Base-by-base conservation (phyloP, 2,888 invertebrate genomes). In the Chrysolina americana region DNA sequence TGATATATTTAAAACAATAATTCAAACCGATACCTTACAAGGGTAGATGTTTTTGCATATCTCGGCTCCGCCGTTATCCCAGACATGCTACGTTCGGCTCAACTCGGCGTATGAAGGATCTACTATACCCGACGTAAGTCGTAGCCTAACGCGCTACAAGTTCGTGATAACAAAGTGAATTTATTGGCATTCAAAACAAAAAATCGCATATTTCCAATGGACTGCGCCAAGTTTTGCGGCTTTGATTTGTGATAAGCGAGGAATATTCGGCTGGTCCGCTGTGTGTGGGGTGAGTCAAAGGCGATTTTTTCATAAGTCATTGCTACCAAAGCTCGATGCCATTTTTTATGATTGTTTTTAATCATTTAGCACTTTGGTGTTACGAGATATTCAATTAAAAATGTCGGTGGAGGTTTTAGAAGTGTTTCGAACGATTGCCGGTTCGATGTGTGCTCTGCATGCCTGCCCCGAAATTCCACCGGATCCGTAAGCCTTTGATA, bases 1-100 rank as follows among this genome's bases (percentile, higher is more conserved):
- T 84, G 84, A 84, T 84, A 84, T 83, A 84, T 84, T 82, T 78
- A 78, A 81, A 78, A 83, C 83, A 79, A 84, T 84, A 84, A 84
- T 82, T 84, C 83, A 84, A 81, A 80, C 80, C 83, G 83, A 83
- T 83, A 83, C 81, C 83, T 82, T 79, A 65, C 78, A 77, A 76
- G 76, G 83, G 81, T 82, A 76, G 77, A 76, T 76, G 76, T 82
- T 82, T 83, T 81, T 83, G 79, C 81, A 80, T 81, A 79, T 74
- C 75, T 74, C 68, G 66, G 66, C 28, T 68, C 23, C 59, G 70
- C 62, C 50, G 71, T 56, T 36, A 78, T 71, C 73, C 50, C 53
- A 53, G 73, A 76, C 74, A 53, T 65, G 15, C 65, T 41, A 8
- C 48, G 44, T 9, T 28, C 48, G 41, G 64, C 15, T 56, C 48